Evolutionary conservation across 2,888 invertebrate genomes (phyloP).

Genomic region (Ptilodon capucinus): DNA sequence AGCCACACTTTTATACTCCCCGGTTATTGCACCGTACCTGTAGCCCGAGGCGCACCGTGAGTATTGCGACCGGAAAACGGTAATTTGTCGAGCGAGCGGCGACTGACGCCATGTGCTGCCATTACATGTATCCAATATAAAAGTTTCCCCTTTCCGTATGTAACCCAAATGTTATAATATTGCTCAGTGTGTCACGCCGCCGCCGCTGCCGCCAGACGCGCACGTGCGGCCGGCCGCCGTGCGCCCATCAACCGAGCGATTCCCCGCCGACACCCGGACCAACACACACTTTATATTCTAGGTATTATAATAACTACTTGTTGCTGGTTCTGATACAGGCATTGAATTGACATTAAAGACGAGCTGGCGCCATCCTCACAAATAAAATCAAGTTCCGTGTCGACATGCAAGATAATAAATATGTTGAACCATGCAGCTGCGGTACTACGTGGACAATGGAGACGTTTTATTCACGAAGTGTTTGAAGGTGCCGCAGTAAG

Average conservation of each 20-base stretch:
- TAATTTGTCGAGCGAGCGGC: neutral
- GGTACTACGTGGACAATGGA: too few relatives aligned
- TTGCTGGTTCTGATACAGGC: too few relatives aligned
- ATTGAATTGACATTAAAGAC: too few relatives aligned
- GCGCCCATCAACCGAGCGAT: too few relatives aligned
- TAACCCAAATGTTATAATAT: neutral
- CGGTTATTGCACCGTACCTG: neutral
- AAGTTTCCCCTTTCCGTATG: neutral
- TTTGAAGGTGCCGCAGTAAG: too few relatives aligned
- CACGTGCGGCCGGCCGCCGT: neutral
- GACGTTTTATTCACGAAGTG: too few relatives aligned
- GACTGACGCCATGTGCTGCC: neutral
- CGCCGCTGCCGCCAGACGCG: neutral
- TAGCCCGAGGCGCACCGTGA: neutral
- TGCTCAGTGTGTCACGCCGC: neutral
- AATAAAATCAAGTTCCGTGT: too few relatives aligned
- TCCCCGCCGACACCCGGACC: neutral
- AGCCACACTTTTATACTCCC: neutral
- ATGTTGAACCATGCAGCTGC: too few relatives aligned
- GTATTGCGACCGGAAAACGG: neutral
- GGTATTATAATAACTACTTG: too few relatives aligned
- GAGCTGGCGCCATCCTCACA: too few relatives aligned
- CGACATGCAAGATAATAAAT: too few relatives aligned
- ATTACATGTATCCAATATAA: neutral
- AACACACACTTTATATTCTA: too few relatives aligned